These are phyloP conservation scores for Laothoe populi DNA, from an alignment of 2,888 invertebrate species.

Conservation along the genomic window DNA sequence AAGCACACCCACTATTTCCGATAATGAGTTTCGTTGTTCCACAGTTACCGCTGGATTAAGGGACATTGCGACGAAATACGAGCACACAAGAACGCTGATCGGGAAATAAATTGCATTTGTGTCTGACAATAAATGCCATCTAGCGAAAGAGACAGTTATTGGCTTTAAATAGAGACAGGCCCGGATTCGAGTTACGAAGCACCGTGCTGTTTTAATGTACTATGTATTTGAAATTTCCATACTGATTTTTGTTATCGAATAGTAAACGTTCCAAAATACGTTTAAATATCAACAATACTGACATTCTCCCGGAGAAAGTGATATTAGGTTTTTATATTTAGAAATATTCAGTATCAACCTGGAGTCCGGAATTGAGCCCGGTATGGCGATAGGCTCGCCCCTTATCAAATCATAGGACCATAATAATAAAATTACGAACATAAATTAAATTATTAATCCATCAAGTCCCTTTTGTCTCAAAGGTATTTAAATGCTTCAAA, in stretches of 20 bases:
- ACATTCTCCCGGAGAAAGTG: too few species aligned
- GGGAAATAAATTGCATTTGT: slow-evolving; percentile 31
- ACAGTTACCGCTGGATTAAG: slow-evolving; percentile 72
- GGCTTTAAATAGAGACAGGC: not conserved
- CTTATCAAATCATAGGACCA: too few species aligned
- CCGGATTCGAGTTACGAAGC: not conserved
- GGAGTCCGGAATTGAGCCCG: too few species aligned
- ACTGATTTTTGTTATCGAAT: not conserved
- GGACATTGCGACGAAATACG: slow-evolving; percentile 63
- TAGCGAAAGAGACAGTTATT: slow-evolving; percentile 7
- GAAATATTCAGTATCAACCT: too few species aligned
- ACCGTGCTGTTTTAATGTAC: not conserved
- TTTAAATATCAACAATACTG: not conserved
- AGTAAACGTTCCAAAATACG: too few species aligned
- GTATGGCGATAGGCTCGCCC: too few species aligned
- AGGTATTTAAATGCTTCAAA: slow-evolving; percentile 9
- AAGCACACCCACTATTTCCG: slow-evolving; percentile 64
- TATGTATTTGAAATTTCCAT: not conserved
- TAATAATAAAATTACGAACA: not conserved
- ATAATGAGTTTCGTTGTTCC: slow-evolving; percentile 83
- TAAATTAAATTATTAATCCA: slow-evolving; percentile 20
- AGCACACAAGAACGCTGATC: slow-evolving; percentile 47
- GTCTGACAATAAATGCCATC: slow-evolving; percentile 15
- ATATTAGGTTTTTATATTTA: too few species aligned
- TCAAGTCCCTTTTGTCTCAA: not conserved